Conservation (phyloP, 2,797 vertebrate species). For the Arnoldichthys spilopterus region DNA sequence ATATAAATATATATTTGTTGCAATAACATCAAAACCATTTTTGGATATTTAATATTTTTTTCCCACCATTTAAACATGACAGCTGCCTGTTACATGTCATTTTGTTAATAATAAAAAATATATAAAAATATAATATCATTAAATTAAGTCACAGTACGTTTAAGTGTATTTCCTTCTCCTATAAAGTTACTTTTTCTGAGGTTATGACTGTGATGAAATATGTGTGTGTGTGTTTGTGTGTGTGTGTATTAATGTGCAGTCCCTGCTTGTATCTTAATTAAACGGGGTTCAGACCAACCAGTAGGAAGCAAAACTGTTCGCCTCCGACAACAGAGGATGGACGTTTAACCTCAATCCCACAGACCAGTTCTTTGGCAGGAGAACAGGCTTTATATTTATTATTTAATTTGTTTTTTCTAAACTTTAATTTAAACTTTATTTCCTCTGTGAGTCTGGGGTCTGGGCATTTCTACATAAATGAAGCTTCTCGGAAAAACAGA, state of each 20-base stretch:
- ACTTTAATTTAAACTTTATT: conserved; percentile 82
- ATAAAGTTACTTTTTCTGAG: neutral
- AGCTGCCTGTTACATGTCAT: neutral
- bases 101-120: too few species aligned
- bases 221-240: conserved; percentile 39
- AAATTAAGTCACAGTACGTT: neutral
- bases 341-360: conserved; percentile 76
- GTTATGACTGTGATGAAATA: neutral
- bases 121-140: neutral
- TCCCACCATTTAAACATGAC: neutral
- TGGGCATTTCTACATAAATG: conserved; percentile 78
- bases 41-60: too few species aligned
- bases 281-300: conserved; percentile 65
- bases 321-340: conserved; percentile 71
- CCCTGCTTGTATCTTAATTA: conserved; percentile 50
- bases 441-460: conserved; percentile 77
- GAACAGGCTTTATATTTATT: conserved; percentile 73
- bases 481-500: conserved; percentile 76
- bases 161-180: neutral
- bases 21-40: neutral
- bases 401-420: conserved; percentile 71
- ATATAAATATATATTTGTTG: neutral
- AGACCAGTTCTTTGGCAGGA: conserved; percentile 74
- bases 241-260: conserved; percentile 24
- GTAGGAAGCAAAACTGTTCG: conserved; percentile 66